Evolutionary conservation across 2,888 invertebrate species (phyloP).

Genomic region (Apocheima hispidaria): DNA sequence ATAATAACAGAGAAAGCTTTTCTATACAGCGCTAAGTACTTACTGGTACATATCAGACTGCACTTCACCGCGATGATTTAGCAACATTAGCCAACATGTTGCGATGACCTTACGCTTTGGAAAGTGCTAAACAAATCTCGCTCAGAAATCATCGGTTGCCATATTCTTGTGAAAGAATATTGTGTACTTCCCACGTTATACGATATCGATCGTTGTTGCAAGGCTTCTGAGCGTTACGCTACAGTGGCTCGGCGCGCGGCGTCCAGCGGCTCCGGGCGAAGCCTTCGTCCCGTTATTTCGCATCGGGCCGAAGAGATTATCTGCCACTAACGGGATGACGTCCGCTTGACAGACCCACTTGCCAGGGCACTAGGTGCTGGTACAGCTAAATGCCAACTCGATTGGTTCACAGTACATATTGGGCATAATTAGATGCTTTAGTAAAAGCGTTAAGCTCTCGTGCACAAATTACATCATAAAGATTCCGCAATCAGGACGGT

Average conservation of each 20-base stretch:
- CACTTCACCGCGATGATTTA: slow-evolving; percentile 55
- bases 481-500: too few species aligned
- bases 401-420: slow-evolving; percentile 34
- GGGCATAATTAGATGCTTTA: slow-evolving; percentile 11
- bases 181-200: slow-evolving; percentile 66
- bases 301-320: slow-evolving; percentile 66
- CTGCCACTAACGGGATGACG: slow-evolving; percentile 74
- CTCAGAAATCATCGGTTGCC: slow-evolving; percentile 32
- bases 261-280: slow-evolving; percentile 58
- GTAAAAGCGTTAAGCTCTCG: slow-evolving; percentile 14
- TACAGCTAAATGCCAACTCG: slow-evolving; percentile 47
- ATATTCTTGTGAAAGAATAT: slow-evolving; percentile 45
- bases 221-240: slow-evolving; percentile 75
- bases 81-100: slow-evolving; percentile 52
- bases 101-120: slow-evolving; percentile 53
- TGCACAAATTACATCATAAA: too few species aligned
- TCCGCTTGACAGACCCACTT: slow-evolving; percentile 56
- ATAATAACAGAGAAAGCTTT: slow-evolving; percentile 51
- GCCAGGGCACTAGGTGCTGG: slow-evolving; percentile 44
- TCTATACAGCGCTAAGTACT: slow-evolving; percentile 2
- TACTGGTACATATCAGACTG: slow-evolving; percentile 39
- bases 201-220: slow-evolving; percentile 76
- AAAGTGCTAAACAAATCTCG: slow-evolving; percentile 49
- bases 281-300: slow-evolving; percentile 69
- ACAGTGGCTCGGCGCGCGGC: slow-evolving; percentile 56